phyloP scores from a whole-genome alignment of 2,888 invertebrate genomes.

The Drosophila macrospina region DNA sequence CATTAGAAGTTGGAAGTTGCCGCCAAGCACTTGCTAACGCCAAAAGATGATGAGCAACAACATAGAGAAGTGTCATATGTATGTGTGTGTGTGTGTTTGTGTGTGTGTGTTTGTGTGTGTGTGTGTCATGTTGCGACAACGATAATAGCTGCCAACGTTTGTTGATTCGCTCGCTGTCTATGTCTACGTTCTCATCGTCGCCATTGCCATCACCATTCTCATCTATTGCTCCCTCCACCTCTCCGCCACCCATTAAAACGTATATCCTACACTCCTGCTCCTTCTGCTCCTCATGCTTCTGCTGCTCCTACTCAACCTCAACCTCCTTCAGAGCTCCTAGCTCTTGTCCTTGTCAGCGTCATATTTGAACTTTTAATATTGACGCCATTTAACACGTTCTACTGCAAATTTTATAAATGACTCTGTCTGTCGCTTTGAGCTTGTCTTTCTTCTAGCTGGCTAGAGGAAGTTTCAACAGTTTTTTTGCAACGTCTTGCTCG shows the following conservation, averaged over 20 bases:
- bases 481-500: too few species aligned
- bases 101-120: conserved; percentile 29
- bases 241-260: background rate
- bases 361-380: conserved; percentile 82
- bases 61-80: conserved; percentile 33
- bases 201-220: conserved; percentile 30
- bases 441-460: conserved; percentile 15
- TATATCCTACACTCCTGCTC: background rate
- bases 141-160: conserved; percentile 77
- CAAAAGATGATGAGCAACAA: conserved; percentile 77
- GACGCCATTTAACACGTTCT: conserved; percentile 80
- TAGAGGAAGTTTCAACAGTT: background rate
- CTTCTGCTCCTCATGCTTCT: background rate
- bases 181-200: conserved; percentile 43
- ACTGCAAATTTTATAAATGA: conserved; percentile 79
- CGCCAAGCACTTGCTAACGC: conserved; percentile 79
- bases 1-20: conserved; percentile 76
- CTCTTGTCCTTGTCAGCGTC: conserved; percentile 63
- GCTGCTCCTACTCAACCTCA: too few species aligned
- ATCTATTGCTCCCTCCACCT: background rate
- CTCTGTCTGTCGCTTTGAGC: conserved; percentile 64
- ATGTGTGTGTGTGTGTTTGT: conserved; percentile 24
- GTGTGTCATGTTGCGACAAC: conserved; percentile 74
- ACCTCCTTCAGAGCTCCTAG: conserved; percentile 7
- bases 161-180: conserved; percentile 66